Percentiles rank a stretch among this genome's conserved stretches.
Evolutionary conservation across 2,797 vertebrate species (phyloP).

Genomic region (Botia almorhae): DNA sequence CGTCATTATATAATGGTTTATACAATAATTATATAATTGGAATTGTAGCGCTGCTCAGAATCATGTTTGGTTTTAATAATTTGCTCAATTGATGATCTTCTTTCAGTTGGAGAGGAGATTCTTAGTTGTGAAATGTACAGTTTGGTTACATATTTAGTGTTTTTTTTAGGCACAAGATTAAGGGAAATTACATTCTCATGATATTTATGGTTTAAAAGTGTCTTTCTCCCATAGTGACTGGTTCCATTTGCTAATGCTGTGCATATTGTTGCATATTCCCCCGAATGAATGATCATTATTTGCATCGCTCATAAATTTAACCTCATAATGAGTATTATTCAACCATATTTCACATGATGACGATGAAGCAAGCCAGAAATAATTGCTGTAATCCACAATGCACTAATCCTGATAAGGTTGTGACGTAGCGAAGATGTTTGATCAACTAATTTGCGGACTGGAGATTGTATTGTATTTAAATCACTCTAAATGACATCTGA

Average conservation of each 20-base stretch:
- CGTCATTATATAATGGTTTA: background rate
- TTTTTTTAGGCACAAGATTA: background rate
- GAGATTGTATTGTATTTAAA: slow-evolving; percentile 67
- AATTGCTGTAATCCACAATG: slow-evolving; percentile 51
- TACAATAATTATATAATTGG: background rate
- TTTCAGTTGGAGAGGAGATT: background rate
- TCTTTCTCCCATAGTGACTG: background rate
- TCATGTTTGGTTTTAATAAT: background rate
- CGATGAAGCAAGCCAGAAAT: slow-evolving; percentile 26
- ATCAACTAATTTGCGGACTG: slow-evolving; percentile 59
- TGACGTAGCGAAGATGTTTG: slow-evolving; percentile 62
- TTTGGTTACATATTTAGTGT: too few species aligned
- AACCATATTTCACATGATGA: slow-evolving; percentile 3
- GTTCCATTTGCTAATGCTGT: slow-evolving; percentile 5
- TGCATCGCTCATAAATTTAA: background rate
- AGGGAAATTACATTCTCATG: background rate
- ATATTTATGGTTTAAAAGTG: background rate
- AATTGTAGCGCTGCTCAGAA: background rate
- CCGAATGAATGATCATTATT: slow-evolving; percentile 18
- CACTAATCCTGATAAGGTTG: slow-evolving; percentile 56
- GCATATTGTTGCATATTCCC: background rate
- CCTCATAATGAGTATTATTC: slow-evolving; percentile 6
- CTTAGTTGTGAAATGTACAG: background rate
- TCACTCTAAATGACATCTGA: slow-evolving; percentile 71
- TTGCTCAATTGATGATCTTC: background rate